Percentiles rank a stretch among this genome's conserved stretches.
phyloP scores from a whole-genome alignment of 2,797 vertebrate genomes.

The Pangasius djambal region DNA sequence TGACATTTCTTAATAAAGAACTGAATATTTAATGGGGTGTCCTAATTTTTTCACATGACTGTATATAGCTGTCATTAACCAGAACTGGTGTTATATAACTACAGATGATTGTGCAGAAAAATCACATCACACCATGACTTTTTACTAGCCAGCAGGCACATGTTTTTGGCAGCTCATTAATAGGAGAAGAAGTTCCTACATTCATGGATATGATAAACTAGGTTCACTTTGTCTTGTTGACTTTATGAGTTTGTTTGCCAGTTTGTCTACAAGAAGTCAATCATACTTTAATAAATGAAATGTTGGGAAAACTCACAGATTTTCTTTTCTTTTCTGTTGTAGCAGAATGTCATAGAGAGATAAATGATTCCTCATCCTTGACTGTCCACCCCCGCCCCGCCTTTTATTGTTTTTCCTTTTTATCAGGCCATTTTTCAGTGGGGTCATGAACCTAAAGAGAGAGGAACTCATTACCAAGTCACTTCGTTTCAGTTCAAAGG shows the following conservation, averaged over 20 bases:
- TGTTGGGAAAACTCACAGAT: slow-evolving; percentile 1
- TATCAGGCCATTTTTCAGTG: slow-evolving; percentile 36
- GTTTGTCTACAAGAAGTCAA: slow-evolving; percentile 6
- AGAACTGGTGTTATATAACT: background rate
- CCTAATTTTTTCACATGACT: no score
- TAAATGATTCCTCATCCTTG: slow-evolving; percentile 25
- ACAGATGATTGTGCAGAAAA: background rate
- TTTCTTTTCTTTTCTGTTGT: background rate
- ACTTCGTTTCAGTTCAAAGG: slow-evolving; percentile 64
- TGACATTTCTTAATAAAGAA: no score
- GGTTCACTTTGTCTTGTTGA: slow-evolving; percentile 16
- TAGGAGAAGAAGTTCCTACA: background rate
- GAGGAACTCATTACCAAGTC: slow-evolving; percentile 74
- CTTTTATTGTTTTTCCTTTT: slow-evolving; percentile 47
- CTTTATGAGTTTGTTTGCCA: background rate
- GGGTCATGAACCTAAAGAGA: slow-evolving; percentile 70
- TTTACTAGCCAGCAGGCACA: background rate
- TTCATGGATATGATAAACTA: background rate
- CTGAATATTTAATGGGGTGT: no score
- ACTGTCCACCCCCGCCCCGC: background rate
- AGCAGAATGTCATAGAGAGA: background rate
- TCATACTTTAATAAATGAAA: slow-evolving; percentile 10
- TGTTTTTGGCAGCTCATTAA: slow-evolving; percentile 18
- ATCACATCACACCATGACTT: background rate
- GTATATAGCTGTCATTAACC: background rate